These are phyloP conservation scores for Epinephelus cyanopodus DNA, from an alignment of 2,113 vertebrate species.

Conservation along the genomic window DNA sequence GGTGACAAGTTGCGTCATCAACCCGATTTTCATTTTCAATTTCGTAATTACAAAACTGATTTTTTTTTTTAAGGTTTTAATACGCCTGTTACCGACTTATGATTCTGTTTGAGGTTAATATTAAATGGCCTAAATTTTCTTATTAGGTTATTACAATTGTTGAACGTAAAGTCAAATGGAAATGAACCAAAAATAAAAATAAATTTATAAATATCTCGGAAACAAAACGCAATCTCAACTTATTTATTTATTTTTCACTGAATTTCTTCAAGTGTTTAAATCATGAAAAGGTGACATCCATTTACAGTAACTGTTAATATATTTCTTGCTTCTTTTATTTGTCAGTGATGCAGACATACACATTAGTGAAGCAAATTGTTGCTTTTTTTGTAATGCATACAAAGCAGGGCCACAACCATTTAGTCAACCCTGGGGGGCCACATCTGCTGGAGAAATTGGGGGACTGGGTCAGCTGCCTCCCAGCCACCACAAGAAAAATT, in stretches of 20 bases:
- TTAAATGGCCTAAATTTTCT: too few species aligned
- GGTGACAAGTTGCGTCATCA: conserved; percentile 23
- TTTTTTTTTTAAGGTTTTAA: background rate
- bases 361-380: background rate
- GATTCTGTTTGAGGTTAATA: background rate
- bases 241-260: background rate
- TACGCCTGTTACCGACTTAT: fast-evolving
- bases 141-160: background rate
- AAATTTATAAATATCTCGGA: background rate
- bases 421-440: too few species aligned
- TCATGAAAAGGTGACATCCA: background rate
- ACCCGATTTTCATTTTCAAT: conserved; percentile 41
- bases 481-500: too few species aligned
- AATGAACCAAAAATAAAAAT: background rate
- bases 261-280: background rate
- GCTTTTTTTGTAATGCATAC: background rate
- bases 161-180: background rate
- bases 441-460: too few species aligned
- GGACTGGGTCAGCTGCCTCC: too few species aligned
- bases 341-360: background rate
- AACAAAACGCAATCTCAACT: background rate
- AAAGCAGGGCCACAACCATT: background rate
- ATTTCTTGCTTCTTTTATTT: background rate
- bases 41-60: background rate
- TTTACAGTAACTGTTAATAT: background rate